Evolutionary conservation across 2,797 vertebrate genomes (phyloP), one percentile per base, ranked within the genome.

Genomic region (Eurystomus glaucurus): DNA sequence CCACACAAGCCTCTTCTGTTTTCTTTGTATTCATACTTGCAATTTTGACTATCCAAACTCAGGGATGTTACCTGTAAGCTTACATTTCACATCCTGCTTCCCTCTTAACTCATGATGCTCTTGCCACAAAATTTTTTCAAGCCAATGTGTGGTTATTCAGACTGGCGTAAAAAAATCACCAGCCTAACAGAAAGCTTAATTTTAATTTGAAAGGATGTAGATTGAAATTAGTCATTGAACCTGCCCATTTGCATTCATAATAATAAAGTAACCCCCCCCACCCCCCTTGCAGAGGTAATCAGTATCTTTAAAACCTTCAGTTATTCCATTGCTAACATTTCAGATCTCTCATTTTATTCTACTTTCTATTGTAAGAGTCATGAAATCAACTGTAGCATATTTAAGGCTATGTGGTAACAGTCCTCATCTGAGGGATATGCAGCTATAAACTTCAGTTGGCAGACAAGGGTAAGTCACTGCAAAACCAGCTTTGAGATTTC

Each of bases 381-480:
- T 16, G 72, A 86, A 54, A 79, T 75, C 58, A 92, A 66, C 26
- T 77, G 21, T 58, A 51, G 84, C 4, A 10, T 83, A 74, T 65
- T 91, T 93, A 92, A 95, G 95, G 94, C 92, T 91, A 91, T 54
- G 55, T 87, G 91, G 95, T 90, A 96, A 79, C 64, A 91, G 81
- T 81, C 52, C 81, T 93, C 52, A 31, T 95, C 28, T 75, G 78
- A 94, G 64, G 70, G 78, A 77, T 79, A 57, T 29, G 45, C 86
- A 93, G 66, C 70, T 94, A 33, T 41, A 87, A 79, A n/a, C 35
- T 58, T 86, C 41, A 68, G 50, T 3, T 88, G 61, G 41, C 48
- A 84, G 72, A 55, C n/a, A 90, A 79, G 11, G 51, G 46, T 70
- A 72, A 20, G 23, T 35, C 35, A 57, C 54, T 46, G 58, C 43